phyloP scores from a whole-genome alignment of 2,888 invertebrate genomes.

The Polylopha cassiicola region DNA sequence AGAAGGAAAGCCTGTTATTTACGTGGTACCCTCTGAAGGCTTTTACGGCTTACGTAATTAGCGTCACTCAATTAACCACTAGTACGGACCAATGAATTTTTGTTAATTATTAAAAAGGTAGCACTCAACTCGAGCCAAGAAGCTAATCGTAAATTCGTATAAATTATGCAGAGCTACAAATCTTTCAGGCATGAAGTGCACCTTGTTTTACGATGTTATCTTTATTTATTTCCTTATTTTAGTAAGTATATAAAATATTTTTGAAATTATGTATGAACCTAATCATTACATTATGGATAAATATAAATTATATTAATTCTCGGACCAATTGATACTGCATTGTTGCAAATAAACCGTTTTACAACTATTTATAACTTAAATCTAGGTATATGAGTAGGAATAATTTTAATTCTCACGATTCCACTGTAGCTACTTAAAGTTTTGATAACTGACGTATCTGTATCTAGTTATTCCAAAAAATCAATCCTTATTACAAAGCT shows the following conservation, averaged over 20 bases:
- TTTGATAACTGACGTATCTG: constrained; percentile 8
- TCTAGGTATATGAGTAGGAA: constrained; percentile 26
- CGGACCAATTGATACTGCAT: no score
- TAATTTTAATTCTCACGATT: constrained; percentile 37
- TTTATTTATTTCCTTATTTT: no score
- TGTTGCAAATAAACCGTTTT: no score
- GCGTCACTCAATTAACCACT: constrained; percentile 75
- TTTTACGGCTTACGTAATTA: constrained; percentile 72
- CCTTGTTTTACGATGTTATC: no score
- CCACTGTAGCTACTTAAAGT: constrained; percentile 30
- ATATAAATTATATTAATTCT: no score
- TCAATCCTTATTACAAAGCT: constrained; percentile 1
- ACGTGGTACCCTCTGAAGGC: constrained; percentile 56
- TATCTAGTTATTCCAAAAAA: neutral
- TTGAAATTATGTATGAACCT: no score
- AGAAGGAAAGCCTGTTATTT: constrained; percentile 58
- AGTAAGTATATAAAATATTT: no score
- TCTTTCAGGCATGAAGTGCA: constrained; percentile 17
- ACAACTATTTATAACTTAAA: constrained; percentile 6
- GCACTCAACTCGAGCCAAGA: constrained; percentile 57
- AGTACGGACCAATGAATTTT: constrained; percentile 61
- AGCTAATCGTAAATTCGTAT: constrained; percentile 33
- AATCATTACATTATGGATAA: no score
- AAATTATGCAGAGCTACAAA: constrained; percentile 20
- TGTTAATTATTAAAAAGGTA: constrained; percentile 75